These are phyloP conservation scores for Lepidurus arcticus DNA, from an alignment of 1,140 invertebrate genomes.

Conservation along the genomic window DNA sequence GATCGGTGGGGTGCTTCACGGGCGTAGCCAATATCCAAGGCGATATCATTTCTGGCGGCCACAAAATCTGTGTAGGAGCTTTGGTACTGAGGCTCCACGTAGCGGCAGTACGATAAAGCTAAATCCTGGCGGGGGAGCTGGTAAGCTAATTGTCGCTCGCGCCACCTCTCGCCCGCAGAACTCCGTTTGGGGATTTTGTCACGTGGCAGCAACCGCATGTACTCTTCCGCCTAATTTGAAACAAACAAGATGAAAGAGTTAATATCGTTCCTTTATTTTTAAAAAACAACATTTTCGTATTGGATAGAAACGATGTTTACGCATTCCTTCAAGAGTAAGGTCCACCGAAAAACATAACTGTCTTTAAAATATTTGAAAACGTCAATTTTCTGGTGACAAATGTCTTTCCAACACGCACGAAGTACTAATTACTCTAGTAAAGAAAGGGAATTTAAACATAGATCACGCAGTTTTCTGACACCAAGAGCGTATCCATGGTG, in stretches of 20 bases:
- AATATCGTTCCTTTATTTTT: neutral
- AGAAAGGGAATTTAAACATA: too few relatives aligned
- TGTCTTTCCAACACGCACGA: too few relatives aligned
- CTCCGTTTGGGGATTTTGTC: conserved; percentile 70
- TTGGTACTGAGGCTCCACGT: conserved; percentile 65
- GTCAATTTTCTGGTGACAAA: too few relatives aligned
- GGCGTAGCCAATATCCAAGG: conserved; percentile 83
- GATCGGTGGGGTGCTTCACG: conserved; percentile 49
- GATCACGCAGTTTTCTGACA: too few relatives aligned
- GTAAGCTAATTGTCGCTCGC: conserved; percentile 69
- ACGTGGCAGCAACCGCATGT: conserved; percentile 66
- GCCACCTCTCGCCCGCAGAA: conserved; percentile 66
- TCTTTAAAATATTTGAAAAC: too few relatives aligned
- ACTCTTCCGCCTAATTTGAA: conserved; percentile 55
- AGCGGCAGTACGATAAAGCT: conserved; percentile 78
- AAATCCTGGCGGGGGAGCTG: conserved; percentile 65
- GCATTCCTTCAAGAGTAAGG: too few relatives aligned
- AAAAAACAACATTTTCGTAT: neutral
- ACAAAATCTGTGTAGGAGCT: conserved; percentile 83
- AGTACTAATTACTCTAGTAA: too few relatives aligned
- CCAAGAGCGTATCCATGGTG: too few relatives aligned
- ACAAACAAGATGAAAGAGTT: neutral
- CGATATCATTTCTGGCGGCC: conserved; percentile 84
- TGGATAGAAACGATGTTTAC: neutral
- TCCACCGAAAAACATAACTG: too few relatives aligned